Conservation (phyloP, 53 echinoderm and acorn worm genomes). For the Paracentrotus lividus region DNA sequence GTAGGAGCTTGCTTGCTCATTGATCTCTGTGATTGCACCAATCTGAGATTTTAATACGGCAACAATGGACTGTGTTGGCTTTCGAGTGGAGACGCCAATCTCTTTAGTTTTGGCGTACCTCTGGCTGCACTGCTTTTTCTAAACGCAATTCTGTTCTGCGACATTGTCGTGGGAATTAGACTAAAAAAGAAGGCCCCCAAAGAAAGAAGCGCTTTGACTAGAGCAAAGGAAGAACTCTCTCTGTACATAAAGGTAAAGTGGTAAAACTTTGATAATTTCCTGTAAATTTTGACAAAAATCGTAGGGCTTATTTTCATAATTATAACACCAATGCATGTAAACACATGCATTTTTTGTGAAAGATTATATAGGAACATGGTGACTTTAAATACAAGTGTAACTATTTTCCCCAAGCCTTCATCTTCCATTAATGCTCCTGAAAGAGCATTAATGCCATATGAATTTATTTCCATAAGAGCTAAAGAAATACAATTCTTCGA, state of each 20-base stretch:
- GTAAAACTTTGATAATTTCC: too few relatives aligned
- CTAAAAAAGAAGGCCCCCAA: slow-evolving; percentile 37
- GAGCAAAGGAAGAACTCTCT: slow-evolving; percentile 59
- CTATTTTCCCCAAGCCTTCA: too few relatives aligned
- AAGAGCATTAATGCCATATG: too few relatives aligned
- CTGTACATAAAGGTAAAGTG: slow-evolving; percentile 70
- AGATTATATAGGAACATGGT: too few relatives aligned
- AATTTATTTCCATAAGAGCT: too few relatives aligned
- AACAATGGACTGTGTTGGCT: slow-evolving; percentile 71
- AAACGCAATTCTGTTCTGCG: slow-evolving; percentile 58
- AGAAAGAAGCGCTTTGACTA: slow-evolving; percentile 46
- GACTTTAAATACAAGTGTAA: too few relatives aligned
- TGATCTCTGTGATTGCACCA: neutral
- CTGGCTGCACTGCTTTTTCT: slow-evolving; percentile 54
- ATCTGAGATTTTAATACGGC: slow-evolving; percentile 54
- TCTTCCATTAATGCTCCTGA: too few relatives aligned
- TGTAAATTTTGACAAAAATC: too few relatives aligned
- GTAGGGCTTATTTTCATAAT: too few relatives aligned
- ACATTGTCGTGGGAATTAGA: slow-evolving; percentile 54
- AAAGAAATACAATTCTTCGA: too few relatives aligned
- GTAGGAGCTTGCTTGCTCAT: slow-evolving; percentile 68
- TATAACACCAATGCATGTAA: too few relatives aligned
- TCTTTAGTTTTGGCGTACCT: slow-evolving; percentile 72
- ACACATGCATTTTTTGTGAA: too few relatives aligned
- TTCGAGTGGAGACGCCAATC: slow-evolving; percentile 61